A percentile compares a stretch with the other conserved stretches of the same genome.
Evolutionary conservation across 2,888 invertebrate genomes (phyloP).

Genomic region (Sphinx pinastri): DNA sequence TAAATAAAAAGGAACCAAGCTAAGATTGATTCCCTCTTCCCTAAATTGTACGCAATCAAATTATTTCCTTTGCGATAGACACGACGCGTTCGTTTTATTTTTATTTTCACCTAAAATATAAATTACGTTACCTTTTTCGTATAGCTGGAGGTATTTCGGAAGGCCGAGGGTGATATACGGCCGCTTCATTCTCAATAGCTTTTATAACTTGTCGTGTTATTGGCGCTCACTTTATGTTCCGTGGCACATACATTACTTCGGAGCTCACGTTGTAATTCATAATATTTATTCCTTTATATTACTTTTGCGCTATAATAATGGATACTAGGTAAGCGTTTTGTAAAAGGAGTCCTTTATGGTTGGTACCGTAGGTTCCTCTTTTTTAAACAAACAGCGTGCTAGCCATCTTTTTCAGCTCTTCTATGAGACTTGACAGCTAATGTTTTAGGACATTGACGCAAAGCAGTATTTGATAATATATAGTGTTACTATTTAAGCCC

Average conservation of each 20-base stretch:
- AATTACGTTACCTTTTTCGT: constrained; percentile 22
- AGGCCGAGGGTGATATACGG: constrained; percentile 11
- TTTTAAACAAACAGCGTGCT: too few relatives aligned
- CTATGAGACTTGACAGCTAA: too few relatives aligned
- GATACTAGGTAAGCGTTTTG: too few relatives aligned
- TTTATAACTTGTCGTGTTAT: constrained; percentile 14
- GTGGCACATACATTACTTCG: background rate
- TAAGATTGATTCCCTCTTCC: constrained; percentile 30
- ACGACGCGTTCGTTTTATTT: constrained; percentile 25
- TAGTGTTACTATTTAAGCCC: too few relatives aligned
- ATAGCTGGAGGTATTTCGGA: constrained; percentile 9
- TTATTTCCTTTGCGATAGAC: constrained; percentile 29
- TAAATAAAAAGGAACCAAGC: constrained; percentile 28
- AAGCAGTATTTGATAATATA: too few relatives aligned
- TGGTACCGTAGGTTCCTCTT: too few relatives aligned
- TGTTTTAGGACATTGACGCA: too few relatives aligned
- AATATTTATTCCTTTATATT: too few relatives aligned
- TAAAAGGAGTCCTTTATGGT: too few relatives aligned
- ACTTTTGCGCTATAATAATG: too few relatives aligned
- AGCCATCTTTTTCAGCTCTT: too few relatives aligned
- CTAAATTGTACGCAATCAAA: constrained; percentile 31
- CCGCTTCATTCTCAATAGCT: constrained; percentile 8
- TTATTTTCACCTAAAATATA: constrained; percentile 28
- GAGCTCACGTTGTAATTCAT: too few relatives aligned
- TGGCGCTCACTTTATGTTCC: background rate